A percentile compares a stretch with the other conserved stretches of the same genome.
Conservation (phyloP, 1,140 invertebrate genomes). For the Heliconius hewitsoni region DNA sequence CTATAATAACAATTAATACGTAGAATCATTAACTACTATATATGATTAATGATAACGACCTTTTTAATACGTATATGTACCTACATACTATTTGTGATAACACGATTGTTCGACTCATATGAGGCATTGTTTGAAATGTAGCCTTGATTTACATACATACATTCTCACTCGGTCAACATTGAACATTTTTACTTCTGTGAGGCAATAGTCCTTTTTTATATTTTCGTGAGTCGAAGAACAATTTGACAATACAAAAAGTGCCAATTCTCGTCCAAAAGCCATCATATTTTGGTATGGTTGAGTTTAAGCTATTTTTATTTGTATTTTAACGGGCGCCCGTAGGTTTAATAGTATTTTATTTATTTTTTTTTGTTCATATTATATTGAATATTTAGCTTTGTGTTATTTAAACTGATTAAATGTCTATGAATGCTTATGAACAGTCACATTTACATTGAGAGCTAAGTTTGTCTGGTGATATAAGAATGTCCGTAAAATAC, state of each 20-base stretch:
- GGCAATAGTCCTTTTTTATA: not conserved
- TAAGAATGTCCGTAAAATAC: not conserved
- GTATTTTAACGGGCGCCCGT: too few species aligned
- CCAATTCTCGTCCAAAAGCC: not conserved
- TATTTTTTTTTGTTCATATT: too few species aligned
- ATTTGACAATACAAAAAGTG: not conserved
- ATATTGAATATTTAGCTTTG: too few species aligned
- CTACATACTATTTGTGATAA: not conserved
- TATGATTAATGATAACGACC: constrained; percentile 5
- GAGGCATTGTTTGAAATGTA: not conserved
- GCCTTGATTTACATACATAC: constrained; percentile 3
- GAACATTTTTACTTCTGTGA: not conserved
- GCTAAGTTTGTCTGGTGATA: too few species aligned
- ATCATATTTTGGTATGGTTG: not conserved
- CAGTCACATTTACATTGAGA: too few species aligned
- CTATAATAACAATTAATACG: not conserved
- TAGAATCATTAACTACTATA: not conserved
- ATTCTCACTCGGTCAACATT: not conserved
- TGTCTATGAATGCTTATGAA: too few species aligned
- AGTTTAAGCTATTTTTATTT: too few species aligned
- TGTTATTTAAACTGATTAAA: too few species aligned
- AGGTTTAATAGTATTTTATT: too few species aligned
- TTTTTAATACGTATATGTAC: not conserved
- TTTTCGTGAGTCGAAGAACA: not conserved
- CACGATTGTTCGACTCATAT: not conserved